These are phyloP conservation scores for Nothoprocta perdicaria DNA, from an alignment of 2,113 vertebrate species.

Conservation along the genomic window DNA sequence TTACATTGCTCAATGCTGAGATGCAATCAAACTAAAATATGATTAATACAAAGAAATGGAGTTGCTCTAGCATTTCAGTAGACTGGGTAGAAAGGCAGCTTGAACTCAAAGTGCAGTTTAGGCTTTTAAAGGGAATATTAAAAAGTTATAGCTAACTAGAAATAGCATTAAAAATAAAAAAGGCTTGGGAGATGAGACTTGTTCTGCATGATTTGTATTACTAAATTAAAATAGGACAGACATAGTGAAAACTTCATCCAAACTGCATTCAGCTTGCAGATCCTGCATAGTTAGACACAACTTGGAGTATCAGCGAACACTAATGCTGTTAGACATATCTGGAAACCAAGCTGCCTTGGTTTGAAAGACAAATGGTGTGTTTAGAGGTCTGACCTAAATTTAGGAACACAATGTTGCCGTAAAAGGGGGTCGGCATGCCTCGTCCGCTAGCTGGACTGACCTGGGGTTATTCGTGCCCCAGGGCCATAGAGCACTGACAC, in stretches of 20 bases:
- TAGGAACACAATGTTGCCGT: not conserved
- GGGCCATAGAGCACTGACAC: no score
- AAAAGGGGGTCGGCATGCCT: no score
- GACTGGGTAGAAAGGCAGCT: not conserved
- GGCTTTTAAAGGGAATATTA: not conserved
- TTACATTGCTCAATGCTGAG: not conserved
- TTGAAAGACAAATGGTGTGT: not conserved
- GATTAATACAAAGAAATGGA: not conserved
- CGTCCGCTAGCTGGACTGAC: no score
- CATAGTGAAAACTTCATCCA: not conserved
- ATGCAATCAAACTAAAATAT: rapidly evolving
- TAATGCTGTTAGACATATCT: not conserved
- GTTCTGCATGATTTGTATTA: not conserved
- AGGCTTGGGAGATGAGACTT: not conserved
- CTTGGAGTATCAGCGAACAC: not conserved
- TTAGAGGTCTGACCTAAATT: not conserved
- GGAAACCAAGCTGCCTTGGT: not conserved
- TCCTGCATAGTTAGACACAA: not conserved
- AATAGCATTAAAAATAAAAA: not conserved
- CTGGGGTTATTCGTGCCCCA: no score
- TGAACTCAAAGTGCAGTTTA: not conserved
- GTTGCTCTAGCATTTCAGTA: not conserved
- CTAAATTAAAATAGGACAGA: rapidly evolving
- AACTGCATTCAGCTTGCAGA: not conserved
- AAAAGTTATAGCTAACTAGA: not conserved